Evolutionary conservation across 1,140 invertebrate species (phyloP), one percentile per base, ranked within the genome.

Genomic region (Aphelenchoides avenae): DNA sequence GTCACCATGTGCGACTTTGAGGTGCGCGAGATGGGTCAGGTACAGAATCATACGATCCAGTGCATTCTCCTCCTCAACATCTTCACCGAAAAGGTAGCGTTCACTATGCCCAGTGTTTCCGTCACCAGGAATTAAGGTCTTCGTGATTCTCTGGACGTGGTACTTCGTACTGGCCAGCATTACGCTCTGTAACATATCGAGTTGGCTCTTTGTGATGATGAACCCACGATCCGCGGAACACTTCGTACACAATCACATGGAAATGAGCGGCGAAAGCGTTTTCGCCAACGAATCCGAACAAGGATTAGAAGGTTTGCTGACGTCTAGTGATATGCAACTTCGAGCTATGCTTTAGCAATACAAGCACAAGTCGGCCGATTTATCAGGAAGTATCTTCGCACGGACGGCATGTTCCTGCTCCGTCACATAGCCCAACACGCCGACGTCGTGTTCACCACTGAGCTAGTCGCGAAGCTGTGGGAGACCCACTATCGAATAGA

Each of bases 1-100:
- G 80, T 82, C 6, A 81, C 81, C 20, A 70, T 81, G 43, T 82
- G 81, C 66, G 80, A 82, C 65, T 82, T 82, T 65, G 75, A 80
- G 49, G 66, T 73, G 5, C 62, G 71, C 26, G 72, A 73, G 48
- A 74, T 74, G 71, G 71, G 75, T 20, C 75, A 73, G 37, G 53
- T 60, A 5, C 67, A 72, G 44, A 77, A 51, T 18, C 70, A 74
- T 46, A 73, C 71, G 22, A 66, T 73, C 15, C 71, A 73, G 49
- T 73, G 71, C 31, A 41, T 66, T 36, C 39, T 66, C 9, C 20
- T 68, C 11, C 24, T 66, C 22, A 66, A 66, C 37, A 37, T 70
- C 11, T 66, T 66, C 42, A 65, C 52, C 37, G 66, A 66, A 54
- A 70, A 70, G 27, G 50, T 26, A 27, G 26, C 9, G 6, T 47